Evolutionary conservation across 2,888 invertebrate species (phyloP), one percentile per base, ranked within the genome.

Genomic region (Cheilosia pagana): DNA sequence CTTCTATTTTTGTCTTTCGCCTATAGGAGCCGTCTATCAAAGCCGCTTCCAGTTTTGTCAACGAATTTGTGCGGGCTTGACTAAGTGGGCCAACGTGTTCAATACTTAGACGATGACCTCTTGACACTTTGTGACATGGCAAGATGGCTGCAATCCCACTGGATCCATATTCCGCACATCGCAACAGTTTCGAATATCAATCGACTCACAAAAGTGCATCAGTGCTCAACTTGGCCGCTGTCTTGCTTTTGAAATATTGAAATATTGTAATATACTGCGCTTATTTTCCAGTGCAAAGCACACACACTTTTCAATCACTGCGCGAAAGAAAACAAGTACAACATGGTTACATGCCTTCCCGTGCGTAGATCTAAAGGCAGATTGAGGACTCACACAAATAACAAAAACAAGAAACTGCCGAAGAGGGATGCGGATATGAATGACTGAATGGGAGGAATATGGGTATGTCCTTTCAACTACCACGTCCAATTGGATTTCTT

Each of bases 401-500:
- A 28, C 1, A 28, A 21, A 14, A 28, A 31, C 21, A 35, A 21
- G 3, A 35, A 21, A 6, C n/a, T 8, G n/a, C 23, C 14, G n/a
- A 45, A 60, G 43, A 43, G 43, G 65, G 59, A 59, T 59, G 65
- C 41, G 78, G 19, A 28, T 41, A 19, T 19, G 28, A 31, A 7
- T 19, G 16, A 3, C 45, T 48, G 19, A 19, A 21, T 19, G n/a
- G 16, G 21, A 7, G 12, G 10, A 12, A 19, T 48, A 21, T 19
- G 14, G 6, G 50, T 21, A 50, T 50, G 50, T 45, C 43, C 16
- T 16, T 45, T n/a, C 70, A 81, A 85, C 85, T 85, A 76, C 85
- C 81, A 85, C 85, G 88, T 91, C 91, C 90, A 90, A 91, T 90
- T 91, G 90, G 89, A 91, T 91, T 91, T 88, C 89, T 91, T 91